phyloP scores from a whole-genome alignment of 2,113 vertebrate species.

The Arenaria interpres region DNA sequence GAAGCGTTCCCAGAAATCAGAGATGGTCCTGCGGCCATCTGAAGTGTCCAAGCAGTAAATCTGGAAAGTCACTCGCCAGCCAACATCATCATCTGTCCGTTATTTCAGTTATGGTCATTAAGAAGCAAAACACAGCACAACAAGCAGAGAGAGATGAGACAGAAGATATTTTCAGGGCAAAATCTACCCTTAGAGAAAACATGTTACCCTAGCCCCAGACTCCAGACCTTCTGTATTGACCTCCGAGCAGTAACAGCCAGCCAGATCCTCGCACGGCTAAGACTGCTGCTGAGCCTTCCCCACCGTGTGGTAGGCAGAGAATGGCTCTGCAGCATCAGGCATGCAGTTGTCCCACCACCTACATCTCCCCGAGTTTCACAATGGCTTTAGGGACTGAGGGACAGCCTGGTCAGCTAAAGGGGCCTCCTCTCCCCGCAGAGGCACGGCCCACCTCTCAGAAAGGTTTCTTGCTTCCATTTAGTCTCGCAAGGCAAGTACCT shows the following conservation, averaged over 20 bases:
- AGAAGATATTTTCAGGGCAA: neutral
- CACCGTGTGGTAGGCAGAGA: neutral
- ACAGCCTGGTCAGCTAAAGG: fast-evolving
- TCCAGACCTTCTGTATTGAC: neutral
- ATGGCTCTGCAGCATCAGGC: neutral
- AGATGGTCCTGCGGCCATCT: neutral
- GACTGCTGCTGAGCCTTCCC: neutral
- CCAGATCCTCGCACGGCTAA: neutral
- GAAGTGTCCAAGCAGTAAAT: constrained; percentile 6
- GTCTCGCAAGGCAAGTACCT: constrained; percentile 36
- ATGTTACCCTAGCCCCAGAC: neutral
- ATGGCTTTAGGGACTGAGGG: neutral
- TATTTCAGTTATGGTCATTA: constrained; percentile 29
- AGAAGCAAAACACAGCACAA: neutral
- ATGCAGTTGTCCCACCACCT: neutral
- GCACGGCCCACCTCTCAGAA: neutral
- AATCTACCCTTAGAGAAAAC: neutral
- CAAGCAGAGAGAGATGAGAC: neutral
- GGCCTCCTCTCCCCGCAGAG: neutral
- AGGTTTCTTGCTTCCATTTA: neutral
- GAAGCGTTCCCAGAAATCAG: constrained; percentile 14
- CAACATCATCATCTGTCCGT: neutral
- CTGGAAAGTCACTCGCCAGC: neutral
- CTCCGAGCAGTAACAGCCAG: neutral
- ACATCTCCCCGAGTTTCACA: neutral